A percentile compares a stretch with the other conserved stretches of the same genome.
phyloP scores from a whole-genome alignment of 1,140 invertebrate genomes.

The Panagrolaimus sp. region DNA sequence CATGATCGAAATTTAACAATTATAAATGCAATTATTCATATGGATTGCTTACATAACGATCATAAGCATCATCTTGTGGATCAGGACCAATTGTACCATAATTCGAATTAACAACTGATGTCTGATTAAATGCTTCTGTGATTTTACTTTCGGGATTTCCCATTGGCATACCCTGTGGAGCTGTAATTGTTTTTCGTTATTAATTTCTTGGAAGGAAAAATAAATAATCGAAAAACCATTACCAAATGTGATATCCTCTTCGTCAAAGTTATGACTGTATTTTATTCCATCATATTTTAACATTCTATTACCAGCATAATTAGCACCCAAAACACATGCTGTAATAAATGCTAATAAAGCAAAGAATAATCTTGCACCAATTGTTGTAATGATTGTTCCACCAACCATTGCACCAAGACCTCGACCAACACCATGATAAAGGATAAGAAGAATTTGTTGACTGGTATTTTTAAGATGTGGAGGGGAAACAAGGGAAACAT shows the following conservation, averaged over 20 bases:
- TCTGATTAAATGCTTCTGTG: conserved; percentile 46
- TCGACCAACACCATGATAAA: conserved; percentile 42
- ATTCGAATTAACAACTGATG: conserved; percentile 36
- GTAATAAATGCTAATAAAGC: conserved; percentile 37
- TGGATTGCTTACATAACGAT: conserved; percentile 35
- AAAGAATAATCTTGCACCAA: conserved; percentile 40
- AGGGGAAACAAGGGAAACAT: conserved; percentile 45
- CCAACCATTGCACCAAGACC: conserved; percentile 46
- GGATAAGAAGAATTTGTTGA: conserved; percentile 40
- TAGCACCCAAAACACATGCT: conserved; percentile 35
- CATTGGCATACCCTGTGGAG: conserved; percentile 47
- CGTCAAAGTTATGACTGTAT: conserved; percentile 40
- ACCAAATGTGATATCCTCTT: conserved; percentile 36
- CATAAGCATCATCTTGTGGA: conserved; percentile 38
- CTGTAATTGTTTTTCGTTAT: conserved; percentile 28
- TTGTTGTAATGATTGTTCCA: conserved; percentile 36
- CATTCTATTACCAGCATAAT: conserved; percentile 35
- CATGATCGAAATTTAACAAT: no score
- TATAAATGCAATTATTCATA: no score
- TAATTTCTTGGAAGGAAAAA: background rate
- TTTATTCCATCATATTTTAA: conserved; percentile 44
- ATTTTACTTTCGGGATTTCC: conserved; percentile 36
- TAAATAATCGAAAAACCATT: conserved; percentile 12
- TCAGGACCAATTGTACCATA: conserved; percentile 41
- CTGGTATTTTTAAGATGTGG: conserved; percentile 37